Conservation (phyloP, 2,888 invertebrate species). For the Apamea monoglypha region DNA sequence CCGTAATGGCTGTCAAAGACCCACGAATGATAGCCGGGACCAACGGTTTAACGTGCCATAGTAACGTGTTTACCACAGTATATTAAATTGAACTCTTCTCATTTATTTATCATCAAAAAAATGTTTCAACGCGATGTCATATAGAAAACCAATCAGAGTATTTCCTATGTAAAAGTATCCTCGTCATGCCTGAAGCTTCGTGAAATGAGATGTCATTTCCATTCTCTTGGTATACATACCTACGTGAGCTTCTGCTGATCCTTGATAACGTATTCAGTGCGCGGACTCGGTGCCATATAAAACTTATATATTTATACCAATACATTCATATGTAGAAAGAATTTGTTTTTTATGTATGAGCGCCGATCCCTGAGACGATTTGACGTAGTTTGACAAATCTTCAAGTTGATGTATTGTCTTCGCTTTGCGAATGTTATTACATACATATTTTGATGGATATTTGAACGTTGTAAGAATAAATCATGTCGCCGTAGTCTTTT, state of each 20-base stretch:
- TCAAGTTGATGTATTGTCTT: conserved; percentile 54
- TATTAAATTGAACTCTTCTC: background rate
- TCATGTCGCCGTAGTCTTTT: background rate
- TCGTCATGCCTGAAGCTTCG: conserved; percentile 41
- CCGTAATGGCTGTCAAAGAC: background rate
- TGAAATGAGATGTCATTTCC: conserved; percentile 59
- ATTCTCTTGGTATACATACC: conserved; percentile 53
- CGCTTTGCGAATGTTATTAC: conserved; percentile 25
- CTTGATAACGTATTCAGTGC: conserved; percentile 58
- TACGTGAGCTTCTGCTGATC: conserved; percentile 57
- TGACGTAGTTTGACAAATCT: conserved; percentile 57
- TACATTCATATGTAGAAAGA: conserved; percentile 54
- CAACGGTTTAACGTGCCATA: background rate
- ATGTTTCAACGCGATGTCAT: conserved; percentile 19
- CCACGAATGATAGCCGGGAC: background rate
- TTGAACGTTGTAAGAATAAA: conserved; percentile 28
- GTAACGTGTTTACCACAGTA: background rate
- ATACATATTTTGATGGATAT: conserved; percentile 22
- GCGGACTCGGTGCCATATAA: conserved; percentile 55
- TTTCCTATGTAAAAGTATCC: conserved; percentile 56
- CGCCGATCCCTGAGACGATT: conserved; percentile 44
- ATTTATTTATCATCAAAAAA: conserved; percentile 19
- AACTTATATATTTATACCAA: conserved; percentile 61
- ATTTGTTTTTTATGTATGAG: conserved; percentile 62
- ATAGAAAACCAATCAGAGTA: conserved; percentile 64